Conservation (phyloP, 2,888 invertebrate genomes). For the Sceliomorpha sp. region DNA sequence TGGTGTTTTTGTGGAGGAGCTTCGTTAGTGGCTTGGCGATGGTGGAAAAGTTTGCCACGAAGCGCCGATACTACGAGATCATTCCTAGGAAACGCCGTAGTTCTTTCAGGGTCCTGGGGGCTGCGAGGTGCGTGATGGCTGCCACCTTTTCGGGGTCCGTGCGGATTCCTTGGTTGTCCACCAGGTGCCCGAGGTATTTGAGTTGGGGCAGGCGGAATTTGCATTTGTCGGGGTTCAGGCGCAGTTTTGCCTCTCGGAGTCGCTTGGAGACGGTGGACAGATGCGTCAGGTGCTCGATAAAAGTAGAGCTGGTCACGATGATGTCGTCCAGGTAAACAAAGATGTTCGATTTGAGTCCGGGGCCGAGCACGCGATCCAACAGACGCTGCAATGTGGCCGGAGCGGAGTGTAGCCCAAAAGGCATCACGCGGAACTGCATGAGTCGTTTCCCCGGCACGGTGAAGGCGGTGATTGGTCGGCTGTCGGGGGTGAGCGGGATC, state of each 20-base stretch:
- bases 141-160: slow-evolving; percentile 15
- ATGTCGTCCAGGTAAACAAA: slow-evolving; percentile 50
- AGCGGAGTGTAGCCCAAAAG: slow-evolving; percentile 8
- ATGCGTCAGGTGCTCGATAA: slow-evolving; percentile 3
- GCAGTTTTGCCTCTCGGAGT: slow-evolving; percentile 53
- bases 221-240: slow-evolving; percentile 60
- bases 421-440: slow-evolving; percentile 63
- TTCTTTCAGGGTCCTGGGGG: slow-evolving; percentile 2
- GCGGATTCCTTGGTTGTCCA: slow-evolving; percentile 10
- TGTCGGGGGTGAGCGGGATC: no score
- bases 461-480: slow-evolving; percentile 65
- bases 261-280: slow-evolving; percentile 53
- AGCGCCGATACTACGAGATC: slow-evolving; percentile 22
- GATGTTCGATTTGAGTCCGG: slow-evolving; percentile 59
- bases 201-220: slow-evolving; percentile 25
- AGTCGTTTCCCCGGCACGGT: slow-evolving; percentile 62
- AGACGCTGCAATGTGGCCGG: slow-evolving; percentile 8
- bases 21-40: no score
- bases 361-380: neutral
- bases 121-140: neutral
- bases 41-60: no score
- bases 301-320: slow-evolving; percentile 1
- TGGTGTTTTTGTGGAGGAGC: no score
- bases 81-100: slow-evolving; percentile 8
- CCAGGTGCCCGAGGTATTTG: no score